Conservation (phyloP, 2,797 vertebrate genomes). For the Pygocentrus nattereri region DNA sequence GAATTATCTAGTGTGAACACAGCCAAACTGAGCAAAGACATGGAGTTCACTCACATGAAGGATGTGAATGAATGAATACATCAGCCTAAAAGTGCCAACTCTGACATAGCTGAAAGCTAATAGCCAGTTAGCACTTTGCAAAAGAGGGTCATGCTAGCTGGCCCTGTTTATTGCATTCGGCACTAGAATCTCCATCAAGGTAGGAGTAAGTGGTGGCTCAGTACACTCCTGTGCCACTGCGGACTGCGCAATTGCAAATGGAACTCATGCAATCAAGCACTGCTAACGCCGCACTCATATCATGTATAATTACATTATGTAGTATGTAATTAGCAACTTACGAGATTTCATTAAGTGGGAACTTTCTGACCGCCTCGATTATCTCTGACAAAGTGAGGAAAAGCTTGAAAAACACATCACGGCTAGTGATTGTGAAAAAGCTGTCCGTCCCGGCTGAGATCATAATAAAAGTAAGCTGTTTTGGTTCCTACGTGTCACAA, state of each 20-base stretch:
- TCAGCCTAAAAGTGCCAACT: not conserved
- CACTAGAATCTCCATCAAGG: no score
- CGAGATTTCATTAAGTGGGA: not conserved
- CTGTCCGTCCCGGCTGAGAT: not conserved
- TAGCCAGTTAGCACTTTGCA: constrained; percentile 6
- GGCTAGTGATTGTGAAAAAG: not conserved
- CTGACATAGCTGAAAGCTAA: not conserved
- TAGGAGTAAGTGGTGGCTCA: no score
- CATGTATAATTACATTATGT: no score
- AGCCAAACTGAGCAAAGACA: not conserved
- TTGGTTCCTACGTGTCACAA: not conserved
- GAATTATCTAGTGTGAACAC: not conserved
- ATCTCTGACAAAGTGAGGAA: not conserved
- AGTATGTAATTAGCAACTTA: no score
- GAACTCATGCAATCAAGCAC: no score
- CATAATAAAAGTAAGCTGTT: not conserved
- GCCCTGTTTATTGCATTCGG: not conserved
- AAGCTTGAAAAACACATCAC: not conserved
- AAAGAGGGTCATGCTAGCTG: not conserved
- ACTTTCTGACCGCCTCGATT: not conserved
- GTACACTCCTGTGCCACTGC: no score
- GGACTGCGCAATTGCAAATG: no score
- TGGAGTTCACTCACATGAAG: not conserved
- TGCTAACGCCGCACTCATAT: no score
- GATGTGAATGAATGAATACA: not conserved